Evolutionary conservation across 2,113 vertebrate species (phyloP), one percentile per base, ranked within the genome.

Genomic region (Heterocephalus glaber): DNA sequence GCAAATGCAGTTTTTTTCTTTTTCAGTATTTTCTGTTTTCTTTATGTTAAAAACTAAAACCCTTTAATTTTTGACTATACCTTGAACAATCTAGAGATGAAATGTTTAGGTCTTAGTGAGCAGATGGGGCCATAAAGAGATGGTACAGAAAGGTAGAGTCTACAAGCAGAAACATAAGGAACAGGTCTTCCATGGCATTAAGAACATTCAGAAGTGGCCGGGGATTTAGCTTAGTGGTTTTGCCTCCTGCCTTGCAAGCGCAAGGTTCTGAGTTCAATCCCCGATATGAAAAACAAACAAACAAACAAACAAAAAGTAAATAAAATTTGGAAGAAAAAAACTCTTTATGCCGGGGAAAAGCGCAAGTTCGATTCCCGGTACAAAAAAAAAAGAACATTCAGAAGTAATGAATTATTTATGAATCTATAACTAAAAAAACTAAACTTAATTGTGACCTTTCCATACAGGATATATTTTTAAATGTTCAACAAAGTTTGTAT

Each of bases 11-110:
- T 28, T 54, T 4, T 94, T 94, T 94, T 85, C 16, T 41, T 86
- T 80, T 19, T 72, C 22, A 76, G 19, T 68, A 72, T 70, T 94
- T 94, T 88, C 54, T 93, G 3, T 92, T 92, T 94, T 92, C 20
- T 68, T 2, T n/a, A n/a, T 68, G 16, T 61, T 66, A 68, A 95
- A 97, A 80, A 22, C 24, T 70, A 60, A 72, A 82, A 49, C 13
- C 7, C 24, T 52, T 41, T 84, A 20, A 19, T 44, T 33, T 52
- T 9, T 10, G 35, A 61, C 14, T 90, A 35, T 14, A 54, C 11
- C 3, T 35, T 10, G 22, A 95, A 70, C 30, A 74, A 11, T 54
- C 65, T 74, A 89, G 1, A 72, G 19, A 38, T 77, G 81, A 79
- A 89, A 79, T 83, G 9, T 63, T 74, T 72, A 90, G 5, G 80